Conservation (phyloP, 2,888 invertebrate genomes). For the Ferrisia virgata region DNA sequence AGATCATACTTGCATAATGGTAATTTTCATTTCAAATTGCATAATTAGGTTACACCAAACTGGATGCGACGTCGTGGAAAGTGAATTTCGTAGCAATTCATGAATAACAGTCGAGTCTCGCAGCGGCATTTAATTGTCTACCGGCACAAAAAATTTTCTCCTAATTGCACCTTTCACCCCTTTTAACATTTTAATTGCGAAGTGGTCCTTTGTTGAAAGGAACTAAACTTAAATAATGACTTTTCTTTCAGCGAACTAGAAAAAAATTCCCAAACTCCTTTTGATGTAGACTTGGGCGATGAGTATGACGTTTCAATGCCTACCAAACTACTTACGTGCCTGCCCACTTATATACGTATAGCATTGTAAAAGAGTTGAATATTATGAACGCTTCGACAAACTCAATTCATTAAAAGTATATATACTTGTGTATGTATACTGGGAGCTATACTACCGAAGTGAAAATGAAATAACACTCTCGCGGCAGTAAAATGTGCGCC, state of each 20-base stretch:
- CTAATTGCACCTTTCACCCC: slow-evolving; percentile 18
- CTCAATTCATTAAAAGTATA: slow-evolving; percentile 40
- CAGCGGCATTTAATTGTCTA: not conserved
- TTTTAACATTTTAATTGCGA: slow-evolving; percentile 35
- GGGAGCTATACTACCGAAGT: not conserved
- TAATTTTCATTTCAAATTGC: not conserved
- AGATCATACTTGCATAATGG: too few relatives aligned
- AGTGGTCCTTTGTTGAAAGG: slow-evolving; percentile 11
- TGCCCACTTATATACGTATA: too few relatives aligned
- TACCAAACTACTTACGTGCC: too few relatives aligned
- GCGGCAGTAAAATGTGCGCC: not conserved
- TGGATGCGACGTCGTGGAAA: not conserved
- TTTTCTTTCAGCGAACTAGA: slow-evolving; percentile 25
- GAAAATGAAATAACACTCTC: not conserved
- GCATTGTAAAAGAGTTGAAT: not conserved
- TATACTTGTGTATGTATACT: not conserved
- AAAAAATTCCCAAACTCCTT: not conserved
- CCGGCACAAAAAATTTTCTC: not conserved
- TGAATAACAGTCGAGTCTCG: not conserved
- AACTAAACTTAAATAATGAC: slow-evolving; percentile 37
- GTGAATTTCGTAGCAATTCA: not conserved
- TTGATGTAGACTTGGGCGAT: not conserved
- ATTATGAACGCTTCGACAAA: slow-evolving; percentile 43
- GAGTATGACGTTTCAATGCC: too few relatives aligned
- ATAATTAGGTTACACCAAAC: not conserved